Base-by-base conservation (phyloP, 2,797 vertebrate species). In the Coreius guichenoti region DNA sequence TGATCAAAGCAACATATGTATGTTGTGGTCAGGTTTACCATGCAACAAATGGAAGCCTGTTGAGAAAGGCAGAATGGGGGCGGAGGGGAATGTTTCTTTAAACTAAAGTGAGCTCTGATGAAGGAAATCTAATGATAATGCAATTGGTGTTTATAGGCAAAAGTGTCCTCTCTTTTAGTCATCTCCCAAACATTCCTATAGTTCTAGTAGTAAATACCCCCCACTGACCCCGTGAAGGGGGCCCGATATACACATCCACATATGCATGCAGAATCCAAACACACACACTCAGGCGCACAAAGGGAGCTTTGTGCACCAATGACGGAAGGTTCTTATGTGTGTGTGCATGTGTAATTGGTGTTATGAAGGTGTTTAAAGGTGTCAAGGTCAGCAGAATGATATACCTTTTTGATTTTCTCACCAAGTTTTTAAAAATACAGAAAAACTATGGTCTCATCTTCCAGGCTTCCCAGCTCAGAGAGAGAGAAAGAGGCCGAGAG, bases 191-290 rank as follows among this genome's bases (percentile, higher is more conserved):
- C 76, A 61, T 39, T 47, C 49, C 79, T 88, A 83, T 45, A 78
- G 77, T 54, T 87, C 63, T 77, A 63, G 88, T 89, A 92, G 93
- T 93, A 92, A 92, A 92, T 88, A 87, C 87, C 87, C 5, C 89
- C 83, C 90, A 88, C 92, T 93, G 93, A 93, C 93, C 92, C 92
- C 39, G 29, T 82, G 86, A 85, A 89, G 88, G 84, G 90, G 90
- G 84, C 69, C 82, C 87, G 87, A 39, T 79, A 86, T 83, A 89
- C 84, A 84, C 83, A 47, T 86, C 2, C 89, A 85, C 90, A 92
- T 83, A 79, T 86, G 67, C 83, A 86, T 83, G 56, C 72, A 86
- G 36, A 91, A 86, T 81, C 72, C 82, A 88, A 82, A 88, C 70
- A 88, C 69, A 79, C 82, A 82, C 76, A 65, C 80, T 31, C 75